Evolutionary conservation across 2,888 invertebrate genomes (phyloP).

Genomic region (Polyploca ridens): DNA sequence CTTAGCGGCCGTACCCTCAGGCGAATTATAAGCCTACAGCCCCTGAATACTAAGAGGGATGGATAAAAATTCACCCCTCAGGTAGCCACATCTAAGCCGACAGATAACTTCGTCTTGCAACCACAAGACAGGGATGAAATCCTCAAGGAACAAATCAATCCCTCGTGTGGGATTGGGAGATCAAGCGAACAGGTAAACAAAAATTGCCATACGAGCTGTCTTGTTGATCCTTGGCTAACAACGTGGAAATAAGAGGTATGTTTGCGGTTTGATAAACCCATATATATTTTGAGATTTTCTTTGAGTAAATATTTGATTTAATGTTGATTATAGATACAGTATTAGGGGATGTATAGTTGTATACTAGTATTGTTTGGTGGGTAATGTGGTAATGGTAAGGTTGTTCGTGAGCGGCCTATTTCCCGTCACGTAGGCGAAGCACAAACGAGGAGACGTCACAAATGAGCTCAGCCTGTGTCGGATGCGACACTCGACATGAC

Average conservation of each 20-base stretch:
- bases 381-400: slow-evolving; percentile 25
- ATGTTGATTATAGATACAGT: slow-evolving; percentile 28
- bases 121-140: slow-evolving; percentile 63
- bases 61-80: slow-evolving; percentile 76
- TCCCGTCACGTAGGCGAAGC: slow-evolving; percentile 60
- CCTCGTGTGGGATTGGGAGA: slow-evolving; percentile 60
- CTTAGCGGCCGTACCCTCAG: slow-evolving; percentile 67
- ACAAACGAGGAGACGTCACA: slow-evolving; percentile 60
- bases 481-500: slow-evolving; percentile 24
- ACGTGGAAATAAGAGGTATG: slow-evolving; percentile 56
- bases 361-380: not conserved
- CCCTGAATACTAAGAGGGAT: slow-evolving; percentile 74
- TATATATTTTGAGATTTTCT: not conserved
- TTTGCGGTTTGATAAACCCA: slow-evolving; percentile 35
- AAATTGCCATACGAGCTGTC: slow-evolving; percentile 54
- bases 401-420: slow-evolving; percentile 53
- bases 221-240: slow-evolving; percentile 69
- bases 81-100: slow-evolving; percentile 75
- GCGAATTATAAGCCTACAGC: slow-evolving; percentile 75
- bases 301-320: slow-evolving; percentile 26
- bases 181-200: slow-evolving; percentile 67
- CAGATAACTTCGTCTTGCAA: slow-evolving; percentile 66
- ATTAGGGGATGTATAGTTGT: slow-evolving; percentile 27
- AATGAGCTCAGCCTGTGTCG: slow-evolving; percentile 47
- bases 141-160: slow-evolving; percentile 73